Evolutionary conservation across 1,140 invertebrate species (phyloP), one percentile per base, ranked within the genome.

Genomic region (Cydia fagiglandana): DNA sequence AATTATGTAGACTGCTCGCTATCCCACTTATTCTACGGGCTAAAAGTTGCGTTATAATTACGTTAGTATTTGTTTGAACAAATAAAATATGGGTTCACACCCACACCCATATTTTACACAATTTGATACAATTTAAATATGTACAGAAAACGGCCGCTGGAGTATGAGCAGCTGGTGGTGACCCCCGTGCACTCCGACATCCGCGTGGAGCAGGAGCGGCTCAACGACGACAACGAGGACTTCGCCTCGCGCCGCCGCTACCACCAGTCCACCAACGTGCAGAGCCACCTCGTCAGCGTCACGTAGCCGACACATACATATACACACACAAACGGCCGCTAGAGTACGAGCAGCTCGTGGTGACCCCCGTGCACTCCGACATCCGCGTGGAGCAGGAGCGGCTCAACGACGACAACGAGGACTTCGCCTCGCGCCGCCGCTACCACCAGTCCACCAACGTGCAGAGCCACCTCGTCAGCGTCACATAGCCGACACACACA

Each of bases 181-280:
- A 97, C 97, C 4, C 97, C 98, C 0, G 95, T 96, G 10, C 96
- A 97, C 84, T 96, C 97, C 1, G 96, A 96, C 64, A 95, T 98
- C 9, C 95, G 97, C 83, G 94, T 97, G 24, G 95, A 95, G 80
- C 96, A 97, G 20, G 95, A 97, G 70, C 97, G 98, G 87, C 93
- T 99, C 28, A 99, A 98, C 78, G 98, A 99, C 85, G 97, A 99
- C 83, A 99, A 99, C 92, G 96, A 97, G 91, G 98, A 99, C 91
- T 99, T 99, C 92, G 95, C 97, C 1, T 96, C 96, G 47, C 95
- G 98, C 81, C 95, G 97, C 84, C 95, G 97, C 78, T 99, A 98
- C 92, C 98, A 99, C 93, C 97, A 99, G 88, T 97, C 97, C 38
- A 95, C 96, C 0, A 96, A 96, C 20, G 95, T 97, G n/a, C 95